Evolutionary conservation across 2,797 vertebrate genomes (phyloP).

Genomic region (Micrastur ruficollis): DNA sequence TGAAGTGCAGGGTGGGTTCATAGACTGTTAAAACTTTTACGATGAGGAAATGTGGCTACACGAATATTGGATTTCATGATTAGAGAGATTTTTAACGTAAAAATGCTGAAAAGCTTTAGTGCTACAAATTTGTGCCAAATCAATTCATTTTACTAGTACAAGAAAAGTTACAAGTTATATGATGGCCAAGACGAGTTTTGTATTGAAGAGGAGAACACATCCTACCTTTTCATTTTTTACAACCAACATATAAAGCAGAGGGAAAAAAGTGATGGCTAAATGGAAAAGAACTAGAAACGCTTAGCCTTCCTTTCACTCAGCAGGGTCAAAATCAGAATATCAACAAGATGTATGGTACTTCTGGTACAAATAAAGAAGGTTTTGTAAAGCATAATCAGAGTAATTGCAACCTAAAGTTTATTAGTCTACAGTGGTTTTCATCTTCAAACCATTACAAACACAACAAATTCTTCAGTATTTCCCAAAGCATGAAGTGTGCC

Average conservation of each 20-base stretch:
- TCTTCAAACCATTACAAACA: conserved; percentile 6
- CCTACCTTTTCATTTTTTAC: neutral
- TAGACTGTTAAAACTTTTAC: neutral
- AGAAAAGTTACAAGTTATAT: neutral
- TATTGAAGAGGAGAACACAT: neutral
- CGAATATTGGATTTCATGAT: neutral
- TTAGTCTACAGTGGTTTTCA: neutral
- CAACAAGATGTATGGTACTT: neutral
- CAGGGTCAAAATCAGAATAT: neutral
- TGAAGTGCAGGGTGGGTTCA: neutral
- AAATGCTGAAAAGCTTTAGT: neutral
- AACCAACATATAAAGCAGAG: neutral
- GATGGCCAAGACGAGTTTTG: neutral
- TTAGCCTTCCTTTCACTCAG: neutral
- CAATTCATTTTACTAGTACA: neutral
- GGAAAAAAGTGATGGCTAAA: neutral
- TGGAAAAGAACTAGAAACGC: neutral
- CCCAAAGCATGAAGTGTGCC: neutral
- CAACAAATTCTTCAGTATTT: conserved; percentile 3
- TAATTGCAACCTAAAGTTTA: neutral
- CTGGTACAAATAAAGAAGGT: neutral
- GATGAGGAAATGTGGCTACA: neutral
- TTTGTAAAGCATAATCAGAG: neutral
- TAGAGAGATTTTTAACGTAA: neutral
- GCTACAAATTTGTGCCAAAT: neutral